Evolutionary conservation across 2,888 invertebrate genomes (phyloP).

Genomic region (Polia nebulosa): DNA sequence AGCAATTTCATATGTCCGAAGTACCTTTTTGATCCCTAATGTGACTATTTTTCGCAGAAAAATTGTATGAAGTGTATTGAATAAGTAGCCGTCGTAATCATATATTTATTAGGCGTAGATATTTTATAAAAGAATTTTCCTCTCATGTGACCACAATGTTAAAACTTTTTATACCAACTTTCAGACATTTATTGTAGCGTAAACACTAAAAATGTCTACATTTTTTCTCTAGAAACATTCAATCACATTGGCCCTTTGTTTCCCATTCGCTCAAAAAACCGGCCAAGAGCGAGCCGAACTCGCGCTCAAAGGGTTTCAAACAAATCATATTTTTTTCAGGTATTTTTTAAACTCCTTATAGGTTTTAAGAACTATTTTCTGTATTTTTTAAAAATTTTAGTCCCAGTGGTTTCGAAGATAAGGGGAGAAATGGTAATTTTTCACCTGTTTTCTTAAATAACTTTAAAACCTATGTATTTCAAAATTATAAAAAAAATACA

Average conservation of each 20-base stretch:
- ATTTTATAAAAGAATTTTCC: neutral
- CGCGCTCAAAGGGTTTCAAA: no score
- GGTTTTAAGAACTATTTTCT: no score
- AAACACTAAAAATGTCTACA: neutral
- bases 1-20: slow-evolving; percentile 52
- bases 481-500: no score
- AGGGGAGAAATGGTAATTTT: no score
- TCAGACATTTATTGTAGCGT: slow-evolving; percentile 5
- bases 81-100: neutral
- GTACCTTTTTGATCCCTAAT: slow-evolving; percentile 41
- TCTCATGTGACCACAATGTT: neutral
- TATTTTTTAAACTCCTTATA: no score
- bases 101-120: neutral
- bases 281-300: no score
- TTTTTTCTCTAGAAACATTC: neutral
- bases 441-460: no score
- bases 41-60: slow-evolving; percentile 21
- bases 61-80: neutral
- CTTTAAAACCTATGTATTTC: no score
- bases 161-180: neutral
- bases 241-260: slow-evolving; percentile 1
- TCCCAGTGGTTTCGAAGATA: no score
- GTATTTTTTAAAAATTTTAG: no score
- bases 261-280: slow-evolving; percentile 19
- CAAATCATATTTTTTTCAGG: no score